Evolutionary conservation across 1,140 invertebrate species (phyloP).

Genomic region (Drosophila serrata): DNA sequence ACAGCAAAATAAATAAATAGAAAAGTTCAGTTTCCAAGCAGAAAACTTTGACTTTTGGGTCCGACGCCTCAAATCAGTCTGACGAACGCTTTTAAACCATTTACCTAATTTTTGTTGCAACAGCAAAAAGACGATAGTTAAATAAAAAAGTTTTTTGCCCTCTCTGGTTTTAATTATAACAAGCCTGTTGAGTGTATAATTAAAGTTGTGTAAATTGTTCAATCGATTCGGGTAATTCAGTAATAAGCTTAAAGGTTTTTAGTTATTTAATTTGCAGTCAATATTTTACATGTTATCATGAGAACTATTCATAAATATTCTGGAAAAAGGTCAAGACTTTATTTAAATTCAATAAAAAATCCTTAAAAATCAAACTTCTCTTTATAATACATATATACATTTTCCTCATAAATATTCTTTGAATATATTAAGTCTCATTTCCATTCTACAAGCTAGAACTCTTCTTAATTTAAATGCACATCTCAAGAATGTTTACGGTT

Average conservation of each 20-base stretch:
- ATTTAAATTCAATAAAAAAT: background rate
- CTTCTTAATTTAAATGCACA: slow-evolving; percentile 13
- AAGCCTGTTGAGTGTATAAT: background rate
- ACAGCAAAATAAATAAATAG: slow-evolving; percentile 12
- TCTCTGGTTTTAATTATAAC: background rate
- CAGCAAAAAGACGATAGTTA: slow-evolving; percentile 1
- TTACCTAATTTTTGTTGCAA: slow-evolving; percentile 11
- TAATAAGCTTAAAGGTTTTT: background rate
- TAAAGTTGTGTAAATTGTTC: background rate
- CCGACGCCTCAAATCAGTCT: slow-evolving; percentile 1
- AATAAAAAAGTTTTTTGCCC: background rate
- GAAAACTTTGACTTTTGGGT: background rate
- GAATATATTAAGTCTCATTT: background rate
- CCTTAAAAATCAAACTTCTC: background rate
- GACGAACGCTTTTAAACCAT: slow-evolving; percentile 1
- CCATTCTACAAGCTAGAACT: background rate
- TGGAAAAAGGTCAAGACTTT: background rate
- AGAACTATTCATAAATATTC: background rate
- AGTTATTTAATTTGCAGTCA: background rate
- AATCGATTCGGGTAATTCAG: background rate
- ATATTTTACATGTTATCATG: too few species aligned
- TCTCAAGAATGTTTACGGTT: slow-evolving; percentile 19
- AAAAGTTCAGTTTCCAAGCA: background rate
- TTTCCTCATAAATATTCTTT: background rate
- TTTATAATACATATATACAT: background rate